Percentiles rank a stretch among this genome's conserved stretches.
phyloP scores from a whole-genome alignment of 2,113 vertebrate species.

The Clarias macrocephalus region DNA sequence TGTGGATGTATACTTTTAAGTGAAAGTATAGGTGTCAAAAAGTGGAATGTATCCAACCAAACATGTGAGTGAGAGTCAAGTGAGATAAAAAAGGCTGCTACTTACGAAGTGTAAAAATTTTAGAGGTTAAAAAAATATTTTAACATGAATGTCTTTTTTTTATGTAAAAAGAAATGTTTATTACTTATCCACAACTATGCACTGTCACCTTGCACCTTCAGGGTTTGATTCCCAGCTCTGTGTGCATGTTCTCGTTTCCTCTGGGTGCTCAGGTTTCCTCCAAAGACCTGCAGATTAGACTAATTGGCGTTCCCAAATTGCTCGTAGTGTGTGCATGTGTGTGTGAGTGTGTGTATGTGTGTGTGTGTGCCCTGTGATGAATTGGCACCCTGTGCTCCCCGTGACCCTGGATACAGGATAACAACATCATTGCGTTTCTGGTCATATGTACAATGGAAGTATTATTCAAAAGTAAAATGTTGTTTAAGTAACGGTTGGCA shows the following conservation, averaged over 20 bases:
- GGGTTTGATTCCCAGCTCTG: too few relatives aligned
- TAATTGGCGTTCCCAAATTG: too few relatives aligned
- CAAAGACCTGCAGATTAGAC: too few relatives aligned
- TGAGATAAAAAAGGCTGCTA: background rate
- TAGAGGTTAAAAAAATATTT: background rate
- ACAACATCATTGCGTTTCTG: background rate
- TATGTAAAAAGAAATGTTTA: background rate
- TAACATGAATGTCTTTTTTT: background rate
- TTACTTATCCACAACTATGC: background rate
- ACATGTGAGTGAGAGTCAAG: background rate
- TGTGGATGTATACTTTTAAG: background rate
- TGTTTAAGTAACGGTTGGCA: too few relatives aligned
- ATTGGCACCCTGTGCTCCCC: too few relatives aligned
- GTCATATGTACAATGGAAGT: background rate
- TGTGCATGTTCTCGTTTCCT: too few relatives aligned
- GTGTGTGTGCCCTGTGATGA: too few relatives aligned
- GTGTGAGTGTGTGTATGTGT: too few relatives aligned
- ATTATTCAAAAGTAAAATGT: background rate
- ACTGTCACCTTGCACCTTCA: background rate
- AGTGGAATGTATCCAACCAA: background rate
- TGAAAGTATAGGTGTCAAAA: background rate
- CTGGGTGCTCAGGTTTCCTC: too few relatives aligned
- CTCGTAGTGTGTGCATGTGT: too few relatives aligned
- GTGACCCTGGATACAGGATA: too few relatives aligned
- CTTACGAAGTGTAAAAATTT: background rate